Conservation (phyloP, 2,888 invertebrate genomes). For the Brachyptera putata region DNA sequence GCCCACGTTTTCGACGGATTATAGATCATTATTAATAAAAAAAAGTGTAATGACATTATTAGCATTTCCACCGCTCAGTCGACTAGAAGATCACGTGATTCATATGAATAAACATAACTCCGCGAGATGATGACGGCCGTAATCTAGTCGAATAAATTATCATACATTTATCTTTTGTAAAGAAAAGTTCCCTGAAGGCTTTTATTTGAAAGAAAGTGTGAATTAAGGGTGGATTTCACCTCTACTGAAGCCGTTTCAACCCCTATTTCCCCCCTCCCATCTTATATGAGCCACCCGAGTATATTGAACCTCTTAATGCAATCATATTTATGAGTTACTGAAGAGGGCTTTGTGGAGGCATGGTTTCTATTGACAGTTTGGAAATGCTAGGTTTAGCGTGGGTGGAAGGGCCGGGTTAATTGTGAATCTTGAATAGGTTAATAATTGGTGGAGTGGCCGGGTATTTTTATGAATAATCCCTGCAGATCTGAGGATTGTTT, state of each 20-base stretch:
- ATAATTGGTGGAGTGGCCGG: no score
- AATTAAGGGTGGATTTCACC: background rate
- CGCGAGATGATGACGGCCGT: background rate
- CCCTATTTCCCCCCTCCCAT: no score
- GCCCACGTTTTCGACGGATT: slow-evolving; percentile 22
- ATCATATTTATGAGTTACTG: background rate
- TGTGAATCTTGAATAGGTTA: no score
- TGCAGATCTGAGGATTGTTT: no score
- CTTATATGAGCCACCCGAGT: no score
- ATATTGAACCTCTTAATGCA: background rate
- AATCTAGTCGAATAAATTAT: slow-evolving; percentile 2
- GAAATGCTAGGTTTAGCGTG: no score
- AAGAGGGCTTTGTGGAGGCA: no score
- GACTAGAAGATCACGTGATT: background rate
- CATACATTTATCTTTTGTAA: slow-evolving; percentile 8
- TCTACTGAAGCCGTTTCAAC: background rate
- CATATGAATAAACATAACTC: slow-evolving; percentile 11
- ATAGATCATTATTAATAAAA: slow-evolving; percentile 32
- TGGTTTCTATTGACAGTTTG: no score
- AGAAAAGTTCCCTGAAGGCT: background rate
- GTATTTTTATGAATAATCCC: no score
- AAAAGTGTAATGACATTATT: background rate
- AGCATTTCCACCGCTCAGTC: background rate
- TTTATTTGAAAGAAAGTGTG: background rate
- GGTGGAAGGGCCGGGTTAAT: no score